phyloP scores from a whole-genome alignment of 2,888 invertebrate species.

The Lasioglossum oenotherae region DNA sequence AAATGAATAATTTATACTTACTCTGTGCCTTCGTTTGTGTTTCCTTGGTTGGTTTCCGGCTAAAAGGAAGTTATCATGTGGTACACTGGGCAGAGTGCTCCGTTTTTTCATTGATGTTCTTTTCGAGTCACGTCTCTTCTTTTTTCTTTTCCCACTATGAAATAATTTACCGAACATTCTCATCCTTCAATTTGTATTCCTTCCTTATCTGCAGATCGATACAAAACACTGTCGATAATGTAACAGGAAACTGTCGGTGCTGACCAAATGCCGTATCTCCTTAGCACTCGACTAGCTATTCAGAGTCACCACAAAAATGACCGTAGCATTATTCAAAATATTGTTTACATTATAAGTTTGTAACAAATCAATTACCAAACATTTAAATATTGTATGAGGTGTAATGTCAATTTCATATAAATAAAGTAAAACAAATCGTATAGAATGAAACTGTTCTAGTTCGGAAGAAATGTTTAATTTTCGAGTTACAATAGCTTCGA shows the following conservation, averaged over 20 bases:
- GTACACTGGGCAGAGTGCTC: neutral
- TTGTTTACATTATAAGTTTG: too few relatives aligned
- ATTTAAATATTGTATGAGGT: too few relatives aligned
- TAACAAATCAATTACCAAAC: too few relatives aligned
- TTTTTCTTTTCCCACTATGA: slow-evolving; percentile 33
- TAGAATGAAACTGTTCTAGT: too few relatives aligned
- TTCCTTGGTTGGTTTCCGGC: slow-evolving; percentile 36
- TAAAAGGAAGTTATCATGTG: slow-evolving; percentile 46
- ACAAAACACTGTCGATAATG: neutral
- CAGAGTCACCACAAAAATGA: too few relatives aligned
- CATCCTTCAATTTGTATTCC: slow-evolving; percentile 16
- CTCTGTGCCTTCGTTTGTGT: slow-evolving; percentile 40
- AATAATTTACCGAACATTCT: slow-evolving; percentile 48
- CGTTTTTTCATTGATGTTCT: slow-evolving; percentile 25
- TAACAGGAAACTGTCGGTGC: neutral
- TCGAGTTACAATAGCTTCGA: too few relatives aligned
- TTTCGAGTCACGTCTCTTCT: slow-evolving; percentile 31
- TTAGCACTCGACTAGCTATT: too few relatives aligned
- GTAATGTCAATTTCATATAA: too few relatives aligned
- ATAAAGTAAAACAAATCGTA: too few relatives aligned
- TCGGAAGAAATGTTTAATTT: too few relatives aligned
- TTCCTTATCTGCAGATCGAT: slow-evolving; percentile 3
- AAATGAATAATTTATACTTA: slow-evolving; percentile 13
- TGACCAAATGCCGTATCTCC: too few relatives aligned
- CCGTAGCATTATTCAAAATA: too few relatives aligned